A percentile compares a stretch with the other conserved stretches of the same genome.
These are phyloP conservation scores for Diloba caeruleocephala DNA, from an alignment of 2,888 invertebrate genomes.

Conservation along the genomic window DNA sequence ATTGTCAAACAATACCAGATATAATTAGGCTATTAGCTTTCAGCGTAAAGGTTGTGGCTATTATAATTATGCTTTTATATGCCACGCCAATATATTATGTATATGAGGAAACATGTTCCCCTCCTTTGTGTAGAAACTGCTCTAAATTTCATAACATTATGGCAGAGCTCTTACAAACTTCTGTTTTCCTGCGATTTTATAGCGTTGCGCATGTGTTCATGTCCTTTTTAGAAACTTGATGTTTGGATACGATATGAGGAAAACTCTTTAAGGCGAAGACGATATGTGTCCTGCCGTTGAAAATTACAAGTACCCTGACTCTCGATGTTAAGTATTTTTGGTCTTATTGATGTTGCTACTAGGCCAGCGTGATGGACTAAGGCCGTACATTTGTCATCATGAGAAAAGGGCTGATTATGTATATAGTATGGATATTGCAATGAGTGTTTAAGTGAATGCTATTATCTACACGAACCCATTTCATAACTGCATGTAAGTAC, in stretches of 20 bases:
- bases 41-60: slow-evolving; percentile 5
- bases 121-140: slow-evolving; percentile 15
- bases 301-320: no score
- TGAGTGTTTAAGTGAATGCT: no score
- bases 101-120: neutral
- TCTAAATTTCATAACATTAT: slow-evolving; percentile 19
- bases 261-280: no score
- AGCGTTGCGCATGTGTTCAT: slow-evolving; percentile 10
- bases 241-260: neutral
- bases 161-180: slow-evolving; percentile 12
- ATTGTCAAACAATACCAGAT: slow-evolving; percentile 9
- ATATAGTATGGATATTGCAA: no score
- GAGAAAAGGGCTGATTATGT: no score
- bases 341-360: no score
- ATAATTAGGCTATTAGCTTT: slow-evolving; percentile 6
- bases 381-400: no score
- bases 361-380: no score
- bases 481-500: no score
- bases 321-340: no score
- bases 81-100: slow-evolving; percentile 1
- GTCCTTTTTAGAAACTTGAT: slow-evolving; percentile 17
- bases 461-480: no score
- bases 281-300: no score
- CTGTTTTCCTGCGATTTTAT: slow-evolving; percentile 19
- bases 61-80: slow-evolving; percentile 10